These are phyloP conservation scores for Capreolus pygargus DNA, from an alignment of 2,113 vertebrate genomes.

Conservation along the genomic window DNA sequence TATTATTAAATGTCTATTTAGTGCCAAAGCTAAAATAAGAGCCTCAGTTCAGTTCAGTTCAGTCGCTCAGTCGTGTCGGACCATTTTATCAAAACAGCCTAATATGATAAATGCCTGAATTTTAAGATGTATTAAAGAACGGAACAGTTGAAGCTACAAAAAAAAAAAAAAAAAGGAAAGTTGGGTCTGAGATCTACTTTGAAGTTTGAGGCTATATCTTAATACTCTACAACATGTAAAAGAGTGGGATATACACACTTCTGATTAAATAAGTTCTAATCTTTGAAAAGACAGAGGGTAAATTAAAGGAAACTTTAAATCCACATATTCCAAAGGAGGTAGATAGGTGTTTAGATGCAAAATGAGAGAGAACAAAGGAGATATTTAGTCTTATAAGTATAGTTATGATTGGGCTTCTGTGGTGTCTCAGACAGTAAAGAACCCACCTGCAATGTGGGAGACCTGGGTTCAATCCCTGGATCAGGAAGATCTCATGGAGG, in stretches of 20 bases:
- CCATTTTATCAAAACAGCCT: neutral
- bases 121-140: neutral
- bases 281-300: neutral
- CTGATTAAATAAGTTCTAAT: neutral
- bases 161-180: neutral
- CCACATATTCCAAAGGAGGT: neutral
- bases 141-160: neutral
- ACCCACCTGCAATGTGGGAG: neutral
- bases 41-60: neutral
- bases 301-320: neutral
- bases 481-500: neutral
- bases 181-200: neutral
- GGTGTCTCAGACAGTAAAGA: neutral
- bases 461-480: neutral
- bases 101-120: neutral
- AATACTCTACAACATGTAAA: neutral
- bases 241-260: neutral
- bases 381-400: neutral
- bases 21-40: neutral
- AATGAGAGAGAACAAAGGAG: neutral
- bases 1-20: neutral
- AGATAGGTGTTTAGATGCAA: neutral
- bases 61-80: rapidly evolving
- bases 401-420: neutral
- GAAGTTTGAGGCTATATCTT: neutral